Percentiles rank a stretch among this genome's conserved stretches.
These are phyloP conservation scores for Chauna torquata DNA, from an alignment of 2,113 vertebrate genomes.

Conservation along the genomic window DNA sequence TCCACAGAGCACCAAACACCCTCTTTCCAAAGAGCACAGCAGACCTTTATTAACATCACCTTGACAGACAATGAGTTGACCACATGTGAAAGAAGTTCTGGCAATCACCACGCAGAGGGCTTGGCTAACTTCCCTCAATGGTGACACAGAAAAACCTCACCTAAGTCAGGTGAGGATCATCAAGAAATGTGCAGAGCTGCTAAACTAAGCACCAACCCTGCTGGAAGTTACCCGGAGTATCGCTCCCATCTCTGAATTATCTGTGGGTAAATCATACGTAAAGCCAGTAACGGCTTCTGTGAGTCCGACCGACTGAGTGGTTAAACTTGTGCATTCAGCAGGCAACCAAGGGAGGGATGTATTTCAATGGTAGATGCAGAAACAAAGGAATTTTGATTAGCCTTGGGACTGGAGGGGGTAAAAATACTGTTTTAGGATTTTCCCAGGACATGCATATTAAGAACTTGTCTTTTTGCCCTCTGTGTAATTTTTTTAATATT, in stretches of 20 bases:
- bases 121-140: not conserved
- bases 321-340: slow-evolving; percentile 58
- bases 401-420: slow-evolving; percentile 40
- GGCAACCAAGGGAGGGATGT: slow-evolving; percentile 40
- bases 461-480: slow-evolving; percentile 65
- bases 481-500: slow-evolving; percentile 56
- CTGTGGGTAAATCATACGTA: not conserved
- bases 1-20: accelerated
- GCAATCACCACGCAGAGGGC: not conserved
- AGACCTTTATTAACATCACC: not conserved
- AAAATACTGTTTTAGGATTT: slow-evolving; percentile 64
- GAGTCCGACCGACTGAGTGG: not conserved
- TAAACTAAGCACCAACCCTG: not conserved
- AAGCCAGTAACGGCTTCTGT: not conserved
- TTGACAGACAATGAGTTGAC: not conserved
- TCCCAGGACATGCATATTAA: slow-evolving; percentile 63
- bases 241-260: not conserved
- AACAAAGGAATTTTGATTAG: slow-evolving; percentile 68
- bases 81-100: not conserved
- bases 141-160: not conserved
- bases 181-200: not conserved
- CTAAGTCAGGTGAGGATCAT: not conserved
- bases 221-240: not conserved
- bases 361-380: slow-evolving; percentile 55
- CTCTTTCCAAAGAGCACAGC: accelerated